A percentile compares a stretch with the other conserved stretches of the same genome.
Conservation (phyloP, 2,888 invertebrate genomes). For the Ischnura elegans region DNA sequence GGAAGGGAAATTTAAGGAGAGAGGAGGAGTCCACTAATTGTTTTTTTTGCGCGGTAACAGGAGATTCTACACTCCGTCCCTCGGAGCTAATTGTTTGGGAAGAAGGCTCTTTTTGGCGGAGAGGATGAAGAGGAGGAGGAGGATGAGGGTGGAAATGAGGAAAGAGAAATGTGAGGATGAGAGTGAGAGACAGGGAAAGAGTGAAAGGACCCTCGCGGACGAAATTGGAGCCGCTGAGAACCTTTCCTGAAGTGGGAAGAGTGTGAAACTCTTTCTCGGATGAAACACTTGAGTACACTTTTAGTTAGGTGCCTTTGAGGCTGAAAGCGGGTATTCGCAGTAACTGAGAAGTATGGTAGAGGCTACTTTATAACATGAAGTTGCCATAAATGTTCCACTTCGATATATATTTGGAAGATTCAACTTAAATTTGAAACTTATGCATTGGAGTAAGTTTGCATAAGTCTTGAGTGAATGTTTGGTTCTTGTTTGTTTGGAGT, state of each 20-base stretch:
- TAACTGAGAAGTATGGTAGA: too few species aligned
- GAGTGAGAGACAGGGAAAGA: not conserved
- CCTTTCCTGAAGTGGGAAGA: not conserved
- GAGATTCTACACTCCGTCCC: not conserved
- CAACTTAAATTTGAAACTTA: too few species aligned
- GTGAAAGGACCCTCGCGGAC: not conserved
- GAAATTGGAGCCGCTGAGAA: not conserved
- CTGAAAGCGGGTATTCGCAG: too few species aligned
- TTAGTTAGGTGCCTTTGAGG: too few species aligned
- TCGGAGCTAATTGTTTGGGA: not conserved
- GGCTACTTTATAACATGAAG: too few species aligned
- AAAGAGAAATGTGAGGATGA: not conserved
- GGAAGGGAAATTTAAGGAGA: not conserved
- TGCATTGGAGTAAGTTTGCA: too few species aligned
- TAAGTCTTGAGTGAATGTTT: too few species aligned
- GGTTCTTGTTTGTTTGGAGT: too few species aligned
- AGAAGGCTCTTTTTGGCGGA: not conserved
- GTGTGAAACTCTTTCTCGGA: not conserved
- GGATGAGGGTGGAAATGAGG: not conserved
- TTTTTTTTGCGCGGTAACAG: not conserved
- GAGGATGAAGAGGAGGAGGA: not conserved
- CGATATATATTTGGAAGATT: too few species aligned
- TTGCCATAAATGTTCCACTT: too few species aligned
- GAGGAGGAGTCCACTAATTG: not conserved
- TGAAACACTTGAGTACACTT: not conserved